Base-by-base conservation (phyloP, 1,140 invertebrate genomes). In the Bilobella aurantiaca region DNA sequence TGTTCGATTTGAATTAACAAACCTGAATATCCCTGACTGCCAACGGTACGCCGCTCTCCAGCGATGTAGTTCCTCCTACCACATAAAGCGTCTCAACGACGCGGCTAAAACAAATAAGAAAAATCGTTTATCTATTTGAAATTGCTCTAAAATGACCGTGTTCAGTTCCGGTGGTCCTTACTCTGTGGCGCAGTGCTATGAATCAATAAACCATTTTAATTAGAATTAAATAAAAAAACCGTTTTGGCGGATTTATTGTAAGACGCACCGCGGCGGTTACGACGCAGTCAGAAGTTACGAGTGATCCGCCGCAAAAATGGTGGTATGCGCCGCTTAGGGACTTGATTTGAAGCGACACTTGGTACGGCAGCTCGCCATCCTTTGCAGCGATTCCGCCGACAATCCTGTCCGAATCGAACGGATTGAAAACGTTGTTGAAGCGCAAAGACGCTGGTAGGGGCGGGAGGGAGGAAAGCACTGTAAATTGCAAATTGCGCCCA, bases 251-350 rank as follows among this genome's bases (percentile, higher is more conserved):
- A n/a, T n/a, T n/a, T n/a, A n/a, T n/a, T 42, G 18, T 12, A 42
- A 42, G 34, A 42, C 34, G 8, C 34, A 42, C 34, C 23, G 64
- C 64, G 14, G 63, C 68, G 0, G 60, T 63, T 1, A 66, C 14
- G 1, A 60, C 34, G n/a, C 28, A 60, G 1, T 28, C 3, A n/a
- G 3, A 8, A 0, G 32, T 29, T 18, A 63, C 27, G 16, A 66
- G 12, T 23, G 53, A 21, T n/a, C 28, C 68, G 34, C 68, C 68
- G 32, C 68, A 69, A 28, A 49, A 69, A 49, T 69, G 68, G 25
- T 29, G 53, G 8, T 34, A 32, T 14, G n/a, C 32, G 12, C 49
- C 49, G 1, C 12, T 30, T 2, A 5, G 1, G 29, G 42, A 49
- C 58, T 63, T 64, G 1, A 21, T 37, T 27, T 69, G 64, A 2